Base-by-base conservation (phyloP, 2,113 vertebrate genomes). In the Barnardius zonarius region DNA sequence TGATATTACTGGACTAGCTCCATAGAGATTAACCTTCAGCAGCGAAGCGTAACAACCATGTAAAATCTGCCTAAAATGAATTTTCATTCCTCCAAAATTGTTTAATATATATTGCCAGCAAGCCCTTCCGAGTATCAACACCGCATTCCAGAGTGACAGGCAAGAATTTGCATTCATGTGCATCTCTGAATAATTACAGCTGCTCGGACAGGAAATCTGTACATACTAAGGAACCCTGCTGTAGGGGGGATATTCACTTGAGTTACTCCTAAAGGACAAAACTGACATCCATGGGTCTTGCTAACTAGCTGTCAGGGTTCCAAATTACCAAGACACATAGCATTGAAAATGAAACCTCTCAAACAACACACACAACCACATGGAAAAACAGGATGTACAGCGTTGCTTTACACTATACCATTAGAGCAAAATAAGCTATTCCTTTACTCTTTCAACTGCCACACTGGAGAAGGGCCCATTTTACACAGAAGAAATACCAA, bases 181-280 rank as follows among this genome's bases (percentile, higher is more conserved):
- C 92, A 96, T 87, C 92, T 79, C 92, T 95, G 96, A 97, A 88
- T 91, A 95, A 96, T 96, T 91, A 91, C 95, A 96, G 96, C 96
- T 96, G 96, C 90, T 93, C 74, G 86, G 54, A 70, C n/a, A 86
- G 64, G 72, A 80, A 69, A 82, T 75, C 30, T 54, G 31, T 61
- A 55, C 1, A 8, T 39, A 66, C 52, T 57, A 83, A 73, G 55
- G 37, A 88, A 70, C 35, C 54, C 31, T 66, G 17, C 24, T 57
- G 24, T 17, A 62, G 3, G 2, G 2, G 33, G 33, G 6, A 80
- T 49, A 44, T 14, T 66, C 74, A 69, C 23, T 89, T 15, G 30
- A 67, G 44, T 28, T 82, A 59, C 17, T 69, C 54, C 84, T 91
- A 35, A n/a, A 66, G 79, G 49, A 73, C 16, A 85, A 46, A 61